phyloP scores from a whole-genome alignment of 2,113 vertebrate genomes.

The Scomber scombrus region DNA sequence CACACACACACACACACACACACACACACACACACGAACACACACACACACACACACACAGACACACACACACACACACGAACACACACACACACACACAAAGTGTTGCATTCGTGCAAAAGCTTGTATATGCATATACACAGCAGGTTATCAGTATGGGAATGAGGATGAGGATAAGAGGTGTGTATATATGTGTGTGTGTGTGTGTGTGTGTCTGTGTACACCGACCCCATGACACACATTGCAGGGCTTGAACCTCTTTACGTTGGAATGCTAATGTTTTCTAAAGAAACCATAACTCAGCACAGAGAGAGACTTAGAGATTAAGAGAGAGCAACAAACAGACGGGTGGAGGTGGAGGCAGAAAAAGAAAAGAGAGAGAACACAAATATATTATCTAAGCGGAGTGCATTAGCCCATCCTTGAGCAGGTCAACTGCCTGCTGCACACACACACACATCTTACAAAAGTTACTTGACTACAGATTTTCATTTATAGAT shows the following conservation, averaged over 20 bases:
- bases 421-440: constrained; percentile 27
- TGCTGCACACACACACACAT: constrained; percentile 12
- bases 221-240: constrained; percentile 65
- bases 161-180: constrained; percentile 25
- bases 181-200: constrained; percentile 30
- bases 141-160: constrained; percentile 58
- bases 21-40: constrained; percentile 22
- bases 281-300: constrained; percentile 72
- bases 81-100: neutral
- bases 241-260: constrained; percentile 65
- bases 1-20: constrained; percentile 41
- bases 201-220: constrained; percentile 41
- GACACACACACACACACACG: constrained; percentile 8
- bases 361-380: neutral
- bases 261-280: constrained; percentile 76
- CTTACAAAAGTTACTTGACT: neutral
- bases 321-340: constrained; percentile 29
- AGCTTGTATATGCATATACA: constrained; percentile 12
- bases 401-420: constrained; percentile 15
- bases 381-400: constrained; percentile 19
- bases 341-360: neutral
- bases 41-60: constrained; percentile 10
- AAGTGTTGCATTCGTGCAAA: neutral
- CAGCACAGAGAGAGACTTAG: constrained; percentile 49
- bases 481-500: constrained; percentile 34